Evolutionary conservation across 2,113 vertebrate genomes (phyloP), one percentile per base, ranked within the genome.

Genomic region (Ammodytes dubius): DNA sequence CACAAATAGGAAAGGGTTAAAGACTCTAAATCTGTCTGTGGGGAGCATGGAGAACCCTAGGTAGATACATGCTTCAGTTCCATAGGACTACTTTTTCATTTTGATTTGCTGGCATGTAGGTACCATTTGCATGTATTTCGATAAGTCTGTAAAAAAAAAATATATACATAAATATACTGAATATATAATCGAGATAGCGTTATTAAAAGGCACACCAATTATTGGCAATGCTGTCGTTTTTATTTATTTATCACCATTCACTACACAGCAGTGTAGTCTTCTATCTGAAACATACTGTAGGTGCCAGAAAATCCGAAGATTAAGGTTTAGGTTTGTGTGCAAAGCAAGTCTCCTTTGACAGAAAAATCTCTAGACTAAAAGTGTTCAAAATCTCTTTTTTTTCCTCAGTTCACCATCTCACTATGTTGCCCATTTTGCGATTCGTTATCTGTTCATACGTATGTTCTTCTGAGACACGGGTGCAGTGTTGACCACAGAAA

Each of bases 41-140:
- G 6, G 15, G 59, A 57, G 45, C 27, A 56, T 27, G 15, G 27
- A 46, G 49, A 27, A 71, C 5, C 17, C 70, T 39, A 56, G 59
- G 37, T 4, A 6, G 10, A 46, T 9, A 8, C 49, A 56, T 53
- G 1, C 17, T 37, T 40, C 17, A 15, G 37, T 27, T 66, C 54
- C 43, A 15, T 1, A 3, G 3, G 12, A 19, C 40, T 1, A 27
- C 49, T 12, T 37, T 73, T 27, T 10, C 40, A 70, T 17, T 47
- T 19, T 0, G 7, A 5, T 39, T 70, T 64, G 9, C 7, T 52
- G n/a, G 43, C 70, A 11, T 27, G 39, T 47, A 9, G 47, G 42
- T 42, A 4, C 4, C 5, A 52, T 82, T 27, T 82, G 46, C 76
- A 77, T 15, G 27, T 27, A 27, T 27, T 27, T 27, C 27, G 27